These are phyloP conservation scores for Stylophora pistillata DNA, from an alignment of 64 coral and sea anemone genomes.

Conservation along the genomic window DNA sequence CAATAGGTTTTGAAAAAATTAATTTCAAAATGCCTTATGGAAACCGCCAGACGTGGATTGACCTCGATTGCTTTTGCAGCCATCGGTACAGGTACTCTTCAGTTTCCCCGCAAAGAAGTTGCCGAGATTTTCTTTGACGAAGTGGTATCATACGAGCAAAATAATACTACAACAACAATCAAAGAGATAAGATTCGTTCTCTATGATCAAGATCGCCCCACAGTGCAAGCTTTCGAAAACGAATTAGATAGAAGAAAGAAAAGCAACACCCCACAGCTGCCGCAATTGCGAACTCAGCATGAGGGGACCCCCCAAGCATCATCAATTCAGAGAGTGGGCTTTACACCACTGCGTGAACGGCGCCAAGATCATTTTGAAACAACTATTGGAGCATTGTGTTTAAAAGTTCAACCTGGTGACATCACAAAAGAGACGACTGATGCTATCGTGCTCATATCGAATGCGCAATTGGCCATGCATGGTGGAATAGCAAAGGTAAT, in stretches of 20 bases:
- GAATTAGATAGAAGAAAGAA: slow-evolving; percentile 28
- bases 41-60: slow-evolving; percentile 29
- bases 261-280: neutral
- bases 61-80: slow-evolving; percentile 53
- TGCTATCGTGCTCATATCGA: slow-evolving; percentile 63
- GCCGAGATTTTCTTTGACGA: slow-evolving; percentile 66
- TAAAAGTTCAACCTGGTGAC: slow-evolving; percentile 58
- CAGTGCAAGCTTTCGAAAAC: slow-evolving; percentile 53
- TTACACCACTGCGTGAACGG: slow-evolving; percentile 10
- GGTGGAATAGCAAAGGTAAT: slow-evolving; percentile 54
- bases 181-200: slow-evolving; percentile 52
- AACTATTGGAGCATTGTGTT: slow-evolving; percentile 15
- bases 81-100: slow-evolving; percentile 67
- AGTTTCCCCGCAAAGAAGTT: slow-evolving; percentile 55
- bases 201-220: slow-evolving; percentile 47
- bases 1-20: neutral
- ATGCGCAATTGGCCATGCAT: slow-evolving; percentile 1
- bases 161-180: slow-evolving; percentile 6
- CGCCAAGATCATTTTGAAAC: slow-evolving; percentile 29
- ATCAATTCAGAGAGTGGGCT: neutral
- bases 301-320: neutral
- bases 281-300: neutral
- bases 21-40: slow-evolving; percentile 13
- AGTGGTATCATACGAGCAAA: slow-evolving; percentile 31
- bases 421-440: slow-evolving; percentile 67